Percentiles rank a stretch among this genome's conserved stretches.
Evolutionary conservation across 2,113 vertebrate species (phyloP).

Genomic region (Mastomys natalensis): DNA sequence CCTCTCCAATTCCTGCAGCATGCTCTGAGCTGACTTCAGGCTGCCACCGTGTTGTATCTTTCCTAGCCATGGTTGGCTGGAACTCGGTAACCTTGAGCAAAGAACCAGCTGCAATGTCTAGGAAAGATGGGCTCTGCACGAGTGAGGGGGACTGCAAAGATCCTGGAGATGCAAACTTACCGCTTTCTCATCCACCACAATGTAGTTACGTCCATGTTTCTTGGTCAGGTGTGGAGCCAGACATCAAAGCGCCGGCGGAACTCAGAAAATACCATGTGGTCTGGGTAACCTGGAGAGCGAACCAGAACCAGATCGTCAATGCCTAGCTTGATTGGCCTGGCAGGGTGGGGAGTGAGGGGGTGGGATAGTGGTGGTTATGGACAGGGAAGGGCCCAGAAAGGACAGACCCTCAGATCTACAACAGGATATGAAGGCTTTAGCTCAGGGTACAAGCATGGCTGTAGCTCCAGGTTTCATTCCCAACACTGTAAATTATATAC

Average conservation of each 20-base stretch:
- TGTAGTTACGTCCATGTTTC: constrained; percentile 96
- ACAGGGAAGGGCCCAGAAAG: background rate
- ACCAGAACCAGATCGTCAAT: background rate
- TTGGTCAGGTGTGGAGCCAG: constrained; percentile 96
- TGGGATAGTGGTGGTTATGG: too few species aligned
- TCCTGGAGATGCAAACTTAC: constrained; percentile 83
- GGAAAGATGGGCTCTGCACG: background rate
- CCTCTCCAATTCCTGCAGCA: background rate
- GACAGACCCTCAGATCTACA: background rate
- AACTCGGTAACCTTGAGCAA: background rate
- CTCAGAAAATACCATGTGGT: constrained; percentile 98
- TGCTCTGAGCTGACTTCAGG: background rate
- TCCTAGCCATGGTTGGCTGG: background rate
- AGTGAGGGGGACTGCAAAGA: background rate
- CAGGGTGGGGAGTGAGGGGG: rapidly evolving
- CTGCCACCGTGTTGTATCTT: background rate
- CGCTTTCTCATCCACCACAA: constrained; percentile 95
- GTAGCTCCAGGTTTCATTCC: background rate
- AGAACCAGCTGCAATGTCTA: background rate
- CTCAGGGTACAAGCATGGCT: too few species aligned
- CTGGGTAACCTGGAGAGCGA: constrained; percentile 93
- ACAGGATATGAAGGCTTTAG: background rate
- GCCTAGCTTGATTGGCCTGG: rapidly evolving
- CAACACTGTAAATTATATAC: too few species aligned
- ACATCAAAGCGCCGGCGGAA: constrained; percentile 97